A percentile compares a stretch with the other conserved stretches of the same genome.
These are phyloP conservation scores for Eurois occulta DNA, from an alignment of 2,888 invertebrate genomes.

Conservation along the genomic window DNA sequence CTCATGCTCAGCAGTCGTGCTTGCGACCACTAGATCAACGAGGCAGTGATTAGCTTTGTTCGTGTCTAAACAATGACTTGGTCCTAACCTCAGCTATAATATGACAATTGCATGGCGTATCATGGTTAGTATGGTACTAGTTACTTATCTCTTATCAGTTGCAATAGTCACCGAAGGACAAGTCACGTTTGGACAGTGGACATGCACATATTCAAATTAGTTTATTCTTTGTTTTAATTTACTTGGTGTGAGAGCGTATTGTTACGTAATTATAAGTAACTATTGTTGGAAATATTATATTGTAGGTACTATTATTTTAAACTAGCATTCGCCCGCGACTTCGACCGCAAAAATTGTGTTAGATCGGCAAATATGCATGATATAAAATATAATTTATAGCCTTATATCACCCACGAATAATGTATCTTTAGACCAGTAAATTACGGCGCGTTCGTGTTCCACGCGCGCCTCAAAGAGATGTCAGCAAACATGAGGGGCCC, in stretches of 20 bases:
- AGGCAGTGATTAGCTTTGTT: not conserved
- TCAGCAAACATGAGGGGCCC: too few relatives aligned
- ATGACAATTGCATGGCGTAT: not conserved
- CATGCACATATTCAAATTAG: slow-evolving; percentile 10
- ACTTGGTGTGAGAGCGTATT: slow-evolving; percentile 20
- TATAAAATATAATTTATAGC: too few relatives aligned
- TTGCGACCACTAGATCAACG: not conserved
- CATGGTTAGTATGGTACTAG: not conserved
- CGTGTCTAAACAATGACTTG: not conserved
- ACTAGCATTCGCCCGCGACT: too few relatives aligned
- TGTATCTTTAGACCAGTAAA: too few relatives aligned
- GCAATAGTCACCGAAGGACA: not conserved
- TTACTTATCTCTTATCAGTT: not conserved
- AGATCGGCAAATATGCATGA: too few relatives aligned
- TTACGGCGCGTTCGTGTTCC: too few relatives aligned
- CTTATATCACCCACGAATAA: too few relatives aligned
- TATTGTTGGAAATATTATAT: slow-evolving; percentile 19
- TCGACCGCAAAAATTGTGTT: too few relatives aligned
- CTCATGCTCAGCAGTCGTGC: not conserved
- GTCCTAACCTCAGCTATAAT: not conserved
- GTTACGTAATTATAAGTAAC: not conserved
- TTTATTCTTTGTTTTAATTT: slow-evolving; percentile 26
- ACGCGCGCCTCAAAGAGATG: too few relatives aligned
- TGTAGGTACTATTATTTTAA: slow-evolving; percentile 3
- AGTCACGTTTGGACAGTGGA: not conserved